phyloP scores from a whole-genome alignment of 2,797 vertebrate genomes.

The Aeoliscus strigatus region DNA sequence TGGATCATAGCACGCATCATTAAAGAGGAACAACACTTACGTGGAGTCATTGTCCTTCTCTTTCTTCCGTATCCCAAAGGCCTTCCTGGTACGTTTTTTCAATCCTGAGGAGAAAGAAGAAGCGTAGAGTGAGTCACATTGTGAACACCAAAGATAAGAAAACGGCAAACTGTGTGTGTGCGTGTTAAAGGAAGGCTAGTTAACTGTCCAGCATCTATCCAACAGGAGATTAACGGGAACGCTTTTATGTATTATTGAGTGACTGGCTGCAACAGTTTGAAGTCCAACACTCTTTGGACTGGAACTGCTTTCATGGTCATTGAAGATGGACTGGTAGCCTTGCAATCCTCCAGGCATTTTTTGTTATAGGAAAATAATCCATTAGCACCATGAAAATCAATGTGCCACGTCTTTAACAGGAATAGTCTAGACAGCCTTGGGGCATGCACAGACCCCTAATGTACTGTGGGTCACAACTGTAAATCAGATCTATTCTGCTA shows the following conservation, averaged over 20 bases:
- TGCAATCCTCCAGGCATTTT: slow-evolving; percentile 14
- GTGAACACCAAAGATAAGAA: slow-evolving; percentile 1
- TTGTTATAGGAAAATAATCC: slow-evolving; percentile 19
- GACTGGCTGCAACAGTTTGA: slow-evolving; percentile 10
- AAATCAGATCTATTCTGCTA: too few species aligned
- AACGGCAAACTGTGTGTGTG: slow-evolving; percentile 4
- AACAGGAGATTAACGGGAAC: slow-evolving; percentile 23
- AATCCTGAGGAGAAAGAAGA: slow-evolving; percentile 76
- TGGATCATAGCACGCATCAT: background rate
- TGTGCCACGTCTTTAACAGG: slow-evolving; percentile 8
- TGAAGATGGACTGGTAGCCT: slow-evolving; percentile 19
- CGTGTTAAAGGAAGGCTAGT: slow-evolving; percentile 22
- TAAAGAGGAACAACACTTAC: slow-evolving; percentile 70
- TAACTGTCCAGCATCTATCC: slow-evolving; percentile 17
- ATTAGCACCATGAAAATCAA: slow-evolving; percentile 33
- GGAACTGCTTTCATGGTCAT: slow-evolving; percentile 40
- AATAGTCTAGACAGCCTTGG: slow-evolving; percentile 3
- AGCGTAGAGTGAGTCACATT: slow-evolving; percentile 9
- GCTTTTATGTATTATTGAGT: slow-evolving; percentile 54
- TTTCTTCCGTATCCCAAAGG: slow-evolving; percentile 99
- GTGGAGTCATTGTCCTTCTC: slow-evolving; percentile 97
- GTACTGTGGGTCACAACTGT: background rate
- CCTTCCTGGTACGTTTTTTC: slow-evolving; percentile 99
- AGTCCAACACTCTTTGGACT: slow-evolving; percentile 25
- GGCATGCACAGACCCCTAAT: too few species aligned